Evolutionary conservation across 2,888 invertebrate species (phyloP).

Genomic region (Allolobophora icterica): DNA sequence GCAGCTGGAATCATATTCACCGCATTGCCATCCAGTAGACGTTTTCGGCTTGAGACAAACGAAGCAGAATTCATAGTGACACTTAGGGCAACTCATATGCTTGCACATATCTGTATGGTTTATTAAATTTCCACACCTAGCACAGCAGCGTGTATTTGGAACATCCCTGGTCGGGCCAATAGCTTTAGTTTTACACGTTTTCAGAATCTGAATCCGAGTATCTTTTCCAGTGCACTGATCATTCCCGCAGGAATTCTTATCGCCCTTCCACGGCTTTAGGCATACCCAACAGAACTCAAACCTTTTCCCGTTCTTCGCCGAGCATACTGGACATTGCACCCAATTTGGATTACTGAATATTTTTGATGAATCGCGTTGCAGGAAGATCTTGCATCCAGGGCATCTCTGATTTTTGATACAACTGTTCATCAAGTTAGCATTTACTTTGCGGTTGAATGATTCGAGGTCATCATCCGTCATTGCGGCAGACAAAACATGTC

Average conservation of each 20-base stretch:
- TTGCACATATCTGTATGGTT: constrained; percentile 14
- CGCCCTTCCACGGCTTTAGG: not conserved
- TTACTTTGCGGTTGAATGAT: not conserved
- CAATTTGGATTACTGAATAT: not conserved
- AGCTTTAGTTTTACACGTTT: constrained; percentile 3
- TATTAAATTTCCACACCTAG: not conserved
- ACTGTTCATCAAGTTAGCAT: not conserved
- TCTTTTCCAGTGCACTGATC: not conserved
- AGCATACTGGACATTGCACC: constrained; percentile 26
- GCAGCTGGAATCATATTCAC: not conserved
- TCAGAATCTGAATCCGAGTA: not conserved
- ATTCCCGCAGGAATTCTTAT: not conserved
- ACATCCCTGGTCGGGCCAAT: not conserved
- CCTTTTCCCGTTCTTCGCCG: not conserved
- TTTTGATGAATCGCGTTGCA: not conserved
- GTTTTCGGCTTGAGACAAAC: not conserved
- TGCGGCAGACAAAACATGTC: not conserved
- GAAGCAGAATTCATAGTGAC: constrained; percentile 23
- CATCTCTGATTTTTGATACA: not conserved
- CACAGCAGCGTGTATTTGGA: constrained; percentile 21
- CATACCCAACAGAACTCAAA: constrained; percentile 30
- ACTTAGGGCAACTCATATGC: constrained; percentile 26
- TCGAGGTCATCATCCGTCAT: not conserved
- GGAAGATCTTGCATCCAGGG: constrained; percentile 5
- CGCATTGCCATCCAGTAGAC: not conserved